Percentiles rank a stretch among this genome's conserved stretches.
These are phyloP conservation scores for Netelia melanura DNA, from an alignment of 2,888 invertebrate genomes.

Conservation along the genomic window DNA sequence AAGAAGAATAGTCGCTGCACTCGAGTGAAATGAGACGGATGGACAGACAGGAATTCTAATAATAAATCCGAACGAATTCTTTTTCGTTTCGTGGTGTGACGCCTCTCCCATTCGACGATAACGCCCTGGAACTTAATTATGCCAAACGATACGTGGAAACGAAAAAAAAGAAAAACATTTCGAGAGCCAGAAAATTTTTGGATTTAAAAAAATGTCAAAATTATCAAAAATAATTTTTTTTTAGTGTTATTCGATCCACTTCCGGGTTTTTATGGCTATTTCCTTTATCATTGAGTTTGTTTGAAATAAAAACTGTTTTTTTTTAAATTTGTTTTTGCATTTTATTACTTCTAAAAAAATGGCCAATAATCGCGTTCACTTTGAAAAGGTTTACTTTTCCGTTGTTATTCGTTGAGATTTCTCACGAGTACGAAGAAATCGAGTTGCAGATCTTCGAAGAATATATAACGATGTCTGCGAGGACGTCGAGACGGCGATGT, in stretches of 20 bases:
- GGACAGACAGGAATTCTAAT: constrained; percentile 70
- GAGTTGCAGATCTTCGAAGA: constrained; percentile 64
- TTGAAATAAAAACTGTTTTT: neutral
- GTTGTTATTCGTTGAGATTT: constrained; percentile 15
- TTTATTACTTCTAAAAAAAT: too few relatives aligned
- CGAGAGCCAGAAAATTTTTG: neutral
- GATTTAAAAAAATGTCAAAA: too few relatives aligned
- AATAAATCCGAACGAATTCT: constrained; percentile 74
- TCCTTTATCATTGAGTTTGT: neutral
- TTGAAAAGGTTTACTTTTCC: constrained; percentile 8
- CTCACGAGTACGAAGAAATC: neutral
- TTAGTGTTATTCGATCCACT: neutral
- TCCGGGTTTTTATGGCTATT: neutral
- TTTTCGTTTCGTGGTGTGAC: constrained; percentile 61
- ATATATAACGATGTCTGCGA: constrained; percentile 79
- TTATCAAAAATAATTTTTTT: neutral
- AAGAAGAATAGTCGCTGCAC: constrained; percentile 57
- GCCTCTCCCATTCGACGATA: constrained; percentile 39
- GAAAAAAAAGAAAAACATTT: constrained; percentile 12
- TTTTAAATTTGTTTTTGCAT: neutral
- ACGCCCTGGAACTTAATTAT: constrained; percentile 54
- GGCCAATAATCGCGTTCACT: neutral
- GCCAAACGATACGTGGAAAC: constrained; percentile 35
- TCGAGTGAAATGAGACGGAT: constrained; percentile 62
- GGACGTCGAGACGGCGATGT: constrained; percentile 78